phyloP scores from a whole-genome alignment of 2,888 invertebrate genomes.

The Anodontia alba region DNA sequence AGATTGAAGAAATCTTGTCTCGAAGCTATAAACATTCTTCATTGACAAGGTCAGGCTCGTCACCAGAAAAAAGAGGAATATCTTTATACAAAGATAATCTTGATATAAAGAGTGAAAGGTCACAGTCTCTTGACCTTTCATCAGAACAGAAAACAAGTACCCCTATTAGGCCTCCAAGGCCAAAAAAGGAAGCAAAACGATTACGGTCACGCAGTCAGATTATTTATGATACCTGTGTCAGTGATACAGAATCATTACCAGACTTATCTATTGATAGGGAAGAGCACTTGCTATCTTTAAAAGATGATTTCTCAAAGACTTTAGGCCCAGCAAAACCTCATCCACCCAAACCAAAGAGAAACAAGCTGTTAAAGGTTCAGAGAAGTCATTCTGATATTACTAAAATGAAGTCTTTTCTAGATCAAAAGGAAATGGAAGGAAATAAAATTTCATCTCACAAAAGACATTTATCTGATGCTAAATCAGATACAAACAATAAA shows the following conservation, averaged over 20 bases:
- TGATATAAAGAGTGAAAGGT: conserved; percentile 36
- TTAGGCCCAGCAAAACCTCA: conserved; percentile 63
- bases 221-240: conserved; percentile 56
- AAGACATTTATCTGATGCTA: conserved; percentile 26
- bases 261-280: conserved; percentile 41
- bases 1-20: conserved; percentile 66
- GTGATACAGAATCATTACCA: conserved; percentile 63
- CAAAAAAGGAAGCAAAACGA: conserved; percentile 65
- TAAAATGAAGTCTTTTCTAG: conserved; percentile 65
- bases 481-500: neutral
- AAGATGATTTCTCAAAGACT: conserved; percentile 36
- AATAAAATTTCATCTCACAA: conserved; percentile 25
- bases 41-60: conserved; percentile 43
- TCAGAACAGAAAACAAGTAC: conserved; percentile 26
- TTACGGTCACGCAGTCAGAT: conserved; percentile 45
- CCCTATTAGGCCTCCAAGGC: conserved; percentile 74
- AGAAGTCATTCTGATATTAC: conserved; percentile 78
- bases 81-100: neutral
- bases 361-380: conserved; percentile 67
- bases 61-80: conserved; percentile 46
- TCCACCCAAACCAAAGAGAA: conserved; percentile 78
- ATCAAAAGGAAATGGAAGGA: conserved; percentile 43
- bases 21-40: conserved; percentile 59
- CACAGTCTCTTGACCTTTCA: conserved; percentile 43
- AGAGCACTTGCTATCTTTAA: conserved; percentile 28